phyloP scores from a whole-genome alignment of 2,888 invertebrate genomes.

The Neoascia interrupta region DNA sequence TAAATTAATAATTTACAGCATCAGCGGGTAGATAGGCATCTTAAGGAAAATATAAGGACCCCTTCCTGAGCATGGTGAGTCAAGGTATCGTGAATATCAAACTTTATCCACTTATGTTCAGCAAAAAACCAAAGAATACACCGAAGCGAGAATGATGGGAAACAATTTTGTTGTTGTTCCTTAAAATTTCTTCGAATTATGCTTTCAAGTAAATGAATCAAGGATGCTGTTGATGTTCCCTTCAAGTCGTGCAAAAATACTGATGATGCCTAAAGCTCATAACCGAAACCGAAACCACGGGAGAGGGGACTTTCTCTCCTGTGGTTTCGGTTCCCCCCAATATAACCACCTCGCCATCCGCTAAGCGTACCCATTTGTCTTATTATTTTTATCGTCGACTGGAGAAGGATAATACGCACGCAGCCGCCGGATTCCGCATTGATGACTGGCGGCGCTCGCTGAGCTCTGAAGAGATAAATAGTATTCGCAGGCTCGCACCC shows the following conservation, averaged over 20 bases:
- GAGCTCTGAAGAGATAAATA: constrained; percentile 24
- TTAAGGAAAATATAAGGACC: no score
- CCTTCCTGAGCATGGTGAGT: no score
- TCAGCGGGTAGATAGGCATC: not conserved
- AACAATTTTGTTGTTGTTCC: not conserved
- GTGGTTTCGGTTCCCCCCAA: no score
- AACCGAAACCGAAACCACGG: not conserved
- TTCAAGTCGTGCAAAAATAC: not conserved
- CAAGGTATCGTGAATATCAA: constrained; percentile 1
- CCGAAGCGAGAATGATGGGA: not conserved
- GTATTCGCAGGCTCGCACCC: constrained; percentile 6
- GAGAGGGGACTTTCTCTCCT: no score
- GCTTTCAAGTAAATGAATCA: constrained; percentile 26
- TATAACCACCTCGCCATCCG: not conserved
- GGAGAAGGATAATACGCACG: constrained; percentile 58
- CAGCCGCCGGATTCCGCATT: constrained; percentile 39
- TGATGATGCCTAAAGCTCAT: constrained; percentile 8
- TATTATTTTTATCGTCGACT: constrained; percentile 54
- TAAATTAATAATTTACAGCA: constrained; percentile 25
- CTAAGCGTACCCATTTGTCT: constrained; percentile 56
- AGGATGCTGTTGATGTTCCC: constrained; percentile 14
- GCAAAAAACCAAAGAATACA: not conserved
- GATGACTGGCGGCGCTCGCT: constrained; percentile 7
- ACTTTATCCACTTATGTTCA: constrained; percentile 21
- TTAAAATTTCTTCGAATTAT: constrained; percentile 17